Percentiles rank a stretch among this genome's conserved stretches.
These are phyloP conservation scores for Eremophila alpestris DNA, from an alignment of 2,797 vertebrate genomes.

Conservation along the genomic window DNA sequence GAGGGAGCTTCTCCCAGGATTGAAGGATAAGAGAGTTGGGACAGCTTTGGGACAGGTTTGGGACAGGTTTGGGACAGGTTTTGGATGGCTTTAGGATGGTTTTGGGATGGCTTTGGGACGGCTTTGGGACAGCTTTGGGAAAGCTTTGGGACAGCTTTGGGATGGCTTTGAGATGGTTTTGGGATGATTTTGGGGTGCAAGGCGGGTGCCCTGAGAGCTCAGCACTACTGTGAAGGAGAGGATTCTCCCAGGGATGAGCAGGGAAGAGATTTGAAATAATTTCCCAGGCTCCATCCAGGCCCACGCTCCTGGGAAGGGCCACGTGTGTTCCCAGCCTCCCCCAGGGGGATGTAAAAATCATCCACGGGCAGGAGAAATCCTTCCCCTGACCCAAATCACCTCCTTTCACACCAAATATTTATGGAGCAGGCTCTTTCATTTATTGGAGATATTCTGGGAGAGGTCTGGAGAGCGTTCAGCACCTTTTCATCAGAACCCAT, in stretches of 20 bases:
- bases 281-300: neutral
- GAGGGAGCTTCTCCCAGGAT: neutral
- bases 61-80: neutral
- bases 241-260: neutral
- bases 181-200: neutral
- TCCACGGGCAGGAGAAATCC: accelerated
- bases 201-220: neutral
- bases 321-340: accelerated
- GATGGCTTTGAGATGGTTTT: too few relatives aligned
- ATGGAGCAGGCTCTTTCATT: conserved; percentile 4
- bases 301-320: neutral
- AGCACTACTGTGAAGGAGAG: neutral
- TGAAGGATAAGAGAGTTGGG: neutral
- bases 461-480: conserved; percentile 14
- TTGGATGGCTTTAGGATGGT: neutral
- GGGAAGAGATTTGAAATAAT: neutral
- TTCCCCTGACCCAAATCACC: neutral
- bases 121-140: neutral
- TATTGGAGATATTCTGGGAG: conserved; percentile 11
- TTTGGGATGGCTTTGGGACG: too few relatives aligned
- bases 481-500: conserved; percentile 33
- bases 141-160: too few relatives aligned
- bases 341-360: neutral
- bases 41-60: too few relatives aligned
- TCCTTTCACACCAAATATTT: neutral